Evolutionary conservation across 2,888 invertebrate species (phyloP).

Genomic region (Eudemis profundana): DNA sequence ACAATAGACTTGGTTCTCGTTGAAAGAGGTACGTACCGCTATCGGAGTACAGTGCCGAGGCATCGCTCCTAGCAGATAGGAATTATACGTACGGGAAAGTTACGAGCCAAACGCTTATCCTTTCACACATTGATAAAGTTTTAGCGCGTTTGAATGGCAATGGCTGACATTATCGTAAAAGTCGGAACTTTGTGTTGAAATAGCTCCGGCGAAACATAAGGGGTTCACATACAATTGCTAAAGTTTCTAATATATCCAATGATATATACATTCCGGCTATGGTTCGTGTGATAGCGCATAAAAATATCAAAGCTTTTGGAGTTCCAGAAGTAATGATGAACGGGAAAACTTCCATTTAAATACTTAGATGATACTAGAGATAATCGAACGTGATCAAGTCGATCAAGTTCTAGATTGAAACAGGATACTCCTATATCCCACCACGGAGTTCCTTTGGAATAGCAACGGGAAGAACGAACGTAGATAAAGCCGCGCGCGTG

Average conservation of each 20-base stretch:
- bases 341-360: constrained; percentile 21
- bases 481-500: too few relatives aligned
- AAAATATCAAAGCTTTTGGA: constrained; percentile 72
- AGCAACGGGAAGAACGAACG: too few relatives aligned
- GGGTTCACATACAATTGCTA: constrained; percentile 83
- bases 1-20: constrained; percentile 16
- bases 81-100: constrained; percentile 56
- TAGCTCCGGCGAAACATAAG: constrained; percentile 82
- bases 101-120: constrained; percentile 78
- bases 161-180: constrained; percentile 85
- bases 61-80: constrained; percentile 50
- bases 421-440: too few relatives aligned
- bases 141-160: constrained; percentile 84
- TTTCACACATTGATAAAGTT: constrained; percentile 84
- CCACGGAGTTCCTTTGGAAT: too few relatives aligned
- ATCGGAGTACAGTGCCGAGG: constrained; percentile 35
- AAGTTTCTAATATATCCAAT: constrained; percentile 82
- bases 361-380: constrained; percentile 3
- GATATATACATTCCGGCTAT: constrained; percentile 66
- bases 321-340: constrained; percentile 50
- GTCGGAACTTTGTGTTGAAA: constrained; percentile 82
- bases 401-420: too few relatives aligned
- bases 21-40: constrained; percentile 5
- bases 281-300: constrained; percentile 76
- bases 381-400: too few relatives aligned